Evolutionary conservation across 2,797 vertebrate genomes (phyloP).

Genomic region (Toxotes lorentzi): DNA sequence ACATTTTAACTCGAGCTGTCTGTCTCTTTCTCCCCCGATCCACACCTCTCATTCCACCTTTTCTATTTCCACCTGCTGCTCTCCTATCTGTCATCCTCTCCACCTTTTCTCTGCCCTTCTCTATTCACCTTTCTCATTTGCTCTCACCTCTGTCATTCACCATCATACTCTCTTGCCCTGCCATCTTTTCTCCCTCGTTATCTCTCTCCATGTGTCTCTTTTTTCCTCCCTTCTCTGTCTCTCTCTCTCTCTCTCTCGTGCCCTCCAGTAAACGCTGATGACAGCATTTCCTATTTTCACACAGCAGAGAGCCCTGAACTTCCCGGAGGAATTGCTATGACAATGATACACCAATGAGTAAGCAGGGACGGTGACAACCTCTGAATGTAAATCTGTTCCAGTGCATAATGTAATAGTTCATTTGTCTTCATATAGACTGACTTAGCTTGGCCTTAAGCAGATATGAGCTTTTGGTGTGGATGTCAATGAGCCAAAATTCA

Average conservation of each 20-base stretch:
- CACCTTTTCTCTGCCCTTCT: conserved; percentile 35
- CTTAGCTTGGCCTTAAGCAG: conserved; percentile 1
- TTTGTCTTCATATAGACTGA: conserved; percentile 22
- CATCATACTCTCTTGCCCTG: conserved; percentile 1
- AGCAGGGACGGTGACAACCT: conserved; percentile 52
- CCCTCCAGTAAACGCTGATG: conserved; percentile 69
- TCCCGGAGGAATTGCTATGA: conserved; percentile 57
- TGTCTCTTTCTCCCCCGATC: conserved; percentile 26
- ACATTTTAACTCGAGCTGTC: conserved; percentile 63
- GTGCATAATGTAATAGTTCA: conserved; percentile 13
- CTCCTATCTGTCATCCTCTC: conserved; percentile 54
- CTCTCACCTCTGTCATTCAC: conserved; percentile 36
- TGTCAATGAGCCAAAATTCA: conserved; percentile 9
- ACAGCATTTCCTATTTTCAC: conserved; percentile 72
- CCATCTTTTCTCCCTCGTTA: conserved; percentile 2
- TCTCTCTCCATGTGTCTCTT: background rate
- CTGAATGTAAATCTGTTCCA: conserved; percentile 60
- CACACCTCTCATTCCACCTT: conserved; percentile 30
- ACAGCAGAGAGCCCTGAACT: conserved; percentile 42
- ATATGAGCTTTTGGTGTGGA: background rate
- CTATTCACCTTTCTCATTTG: conserved; percentile 30
- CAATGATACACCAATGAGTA: conserved; percentile 70
- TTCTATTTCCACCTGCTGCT: conserved; percentile 52
- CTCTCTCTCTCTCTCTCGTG: conserved; percentile 23
- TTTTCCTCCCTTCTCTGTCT: background rate